phyloP scores from a whole-genome alignment of 2,113 vertebrate species.

The human (Homo sapiens) region DNA sequence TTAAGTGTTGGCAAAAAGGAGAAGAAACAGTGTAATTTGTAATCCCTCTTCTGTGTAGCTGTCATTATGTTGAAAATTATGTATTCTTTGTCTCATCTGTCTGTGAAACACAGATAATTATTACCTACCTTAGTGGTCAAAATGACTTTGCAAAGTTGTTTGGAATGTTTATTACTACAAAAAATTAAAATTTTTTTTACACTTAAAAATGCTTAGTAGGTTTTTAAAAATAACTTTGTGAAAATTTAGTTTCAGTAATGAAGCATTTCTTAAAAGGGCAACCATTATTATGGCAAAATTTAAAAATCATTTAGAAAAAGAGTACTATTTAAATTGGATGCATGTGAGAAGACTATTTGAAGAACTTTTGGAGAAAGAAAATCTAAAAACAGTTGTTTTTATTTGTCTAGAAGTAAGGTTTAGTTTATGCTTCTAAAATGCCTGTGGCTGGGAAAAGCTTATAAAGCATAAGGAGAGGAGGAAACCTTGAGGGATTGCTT shows the following conservation, averaged over 20 bases:
- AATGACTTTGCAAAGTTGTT: constrained; percentile 32
- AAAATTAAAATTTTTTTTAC: constrained; percentile 26
- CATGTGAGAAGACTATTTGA: not conserved
- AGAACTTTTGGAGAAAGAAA: not conserved
- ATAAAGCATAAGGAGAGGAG: not conserved
- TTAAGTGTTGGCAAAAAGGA: constrained; percentile 1
- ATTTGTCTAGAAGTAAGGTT: constrained; percentile 34
- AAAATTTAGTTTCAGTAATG: constrained; percentile 2
- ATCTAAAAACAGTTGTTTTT: constrained; percentile 6
- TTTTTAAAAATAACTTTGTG: constrained; percentile 19
- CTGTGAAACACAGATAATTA: constrained; percentile 43
- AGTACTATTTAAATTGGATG: not conserved
- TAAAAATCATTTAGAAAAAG: constrained; percentile 19
- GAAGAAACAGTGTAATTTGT: constrained; percentile 17
- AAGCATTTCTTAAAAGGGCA: constrained; percentile 22
- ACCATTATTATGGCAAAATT: not conserved
- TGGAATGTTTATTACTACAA: not conserved
- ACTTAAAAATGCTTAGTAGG: not conserved
- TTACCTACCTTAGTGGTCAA: not conserved
- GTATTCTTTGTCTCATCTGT: not conserved
- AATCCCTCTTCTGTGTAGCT: not conserved
- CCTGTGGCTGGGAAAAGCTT: not conserved
- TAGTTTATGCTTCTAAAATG: constrained; percentile 34
- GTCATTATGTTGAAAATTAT: not conserved
- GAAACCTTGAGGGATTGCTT: not conserved